These are phyloP conservation scores for Peucedramus taeniatus DNA, from an alignment of 2,113 vertebrate species.

Conservation along the genomic window DNA sequence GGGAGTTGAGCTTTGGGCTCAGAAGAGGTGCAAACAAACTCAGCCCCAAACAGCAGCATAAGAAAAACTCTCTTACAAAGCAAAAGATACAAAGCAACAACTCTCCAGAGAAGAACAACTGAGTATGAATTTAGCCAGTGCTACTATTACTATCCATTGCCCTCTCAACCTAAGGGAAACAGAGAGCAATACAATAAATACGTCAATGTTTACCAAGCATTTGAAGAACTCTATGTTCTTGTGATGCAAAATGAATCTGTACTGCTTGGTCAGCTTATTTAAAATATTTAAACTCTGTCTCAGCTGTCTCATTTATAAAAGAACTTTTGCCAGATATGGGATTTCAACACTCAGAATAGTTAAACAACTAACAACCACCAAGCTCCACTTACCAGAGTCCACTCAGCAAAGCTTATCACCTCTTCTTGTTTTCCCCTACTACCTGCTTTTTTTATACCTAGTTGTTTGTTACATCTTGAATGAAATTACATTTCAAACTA, in stretches of 20 bases:
- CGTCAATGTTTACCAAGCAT: not conserved
- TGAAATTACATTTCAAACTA: slow-evolving; percentile 23
- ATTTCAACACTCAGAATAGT: not conserved
- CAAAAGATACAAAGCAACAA: not conserved
- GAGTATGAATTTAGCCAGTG: not conserved
- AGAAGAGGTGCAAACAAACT: not conserved
- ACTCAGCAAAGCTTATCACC: not conserved
- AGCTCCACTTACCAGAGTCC: not conserved
- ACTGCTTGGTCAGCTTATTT: not conserved
- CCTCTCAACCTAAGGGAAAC: not conserved
- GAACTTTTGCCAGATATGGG: not conserved
- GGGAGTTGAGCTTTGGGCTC: not conserved
- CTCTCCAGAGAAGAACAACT: not conserved
- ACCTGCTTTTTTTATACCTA: not conserved
- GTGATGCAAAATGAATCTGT: not conserved
- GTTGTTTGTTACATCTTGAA: slow-evolving; percentile 15
- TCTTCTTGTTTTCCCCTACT: not conserved
- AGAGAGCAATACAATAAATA: not conserved
- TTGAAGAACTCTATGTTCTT: not conserved
- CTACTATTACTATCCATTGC: not conserved
- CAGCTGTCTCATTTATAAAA: not conserved
- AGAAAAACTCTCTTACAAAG: not conserved
- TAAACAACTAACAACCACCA: not conserved
- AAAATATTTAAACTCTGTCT: not conserved
- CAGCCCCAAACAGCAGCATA: not conserved